These are phyloP conservation scores for Drosophila atroscutellata DNA, from an alignment of 2,888 invertebrate species.

Conservation along the genomic window DNA sequence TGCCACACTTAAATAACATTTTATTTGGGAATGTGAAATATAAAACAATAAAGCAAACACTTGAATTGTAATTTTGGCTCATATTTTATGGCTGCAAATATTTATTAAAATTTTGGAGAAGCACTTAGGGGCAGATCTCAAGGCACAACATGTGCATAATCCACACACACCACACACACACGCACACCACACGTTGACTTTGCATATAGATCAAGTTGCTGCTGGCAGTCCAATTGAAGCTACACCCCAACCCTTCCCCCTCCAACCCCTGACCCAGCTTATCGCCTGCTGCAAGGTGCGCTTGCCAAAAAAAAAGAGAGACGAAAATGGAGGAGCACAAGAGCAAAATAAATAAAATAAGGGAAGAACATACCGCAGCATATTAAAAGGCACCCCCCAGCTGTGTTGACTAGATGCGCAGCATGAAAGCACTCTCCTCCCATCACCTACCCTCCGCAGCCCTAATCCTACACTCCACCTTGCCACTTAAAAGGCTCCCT, in stretches of 20 bases:
- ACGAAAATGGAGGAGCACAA: slow-evolving; percentile 14
- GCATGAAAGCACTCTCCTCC: slow-evolving; percentile 34
- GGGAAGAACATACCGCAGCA: slow-evolving; percentile 73
- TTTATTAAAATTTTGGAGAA: slow-evolving; percentile 61
- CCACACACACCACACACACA: slow-evolving; percentile 22
- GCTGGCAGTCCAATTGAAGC: slow-evolving; percentile 21
- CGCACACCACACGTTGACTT: slow-evolving; percentile 19
- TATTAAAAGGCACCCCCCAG: slow-evolving; percentile 75
- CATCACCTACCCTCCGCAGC: not conserved
- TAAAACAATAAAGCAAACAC: slow-evolving; percentile 12
- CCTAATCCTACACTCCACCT: not conserved
- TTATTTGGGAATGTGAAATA: slow-evolving; percentile 19
- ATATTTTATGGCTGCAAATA: slow-evolving; percentile 60
- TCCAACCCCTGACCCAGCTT: slow-evolving; percentile 53
- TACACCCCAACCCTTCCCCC: not conserved
- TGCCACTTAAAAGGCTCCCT: slow-evolving; percentile 63
- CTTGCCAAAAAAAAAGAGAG: slow-evolving; percentile 41
- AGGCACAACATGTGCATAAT: slow-evolving; percentile 74
- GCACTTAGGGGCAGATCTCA: slow-evolving; percentile 38
- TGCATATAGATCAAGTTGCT: slow-evolving; percentile 69
- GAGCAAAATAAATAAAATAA: slow-evolving; percentile 37
- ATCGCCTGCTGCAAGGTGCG: slow-evolving; percentile 75
- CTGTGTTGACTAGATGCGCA: slow-evolving; percentile 62
- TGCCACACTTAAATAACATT: slow-evolving; percentile 24
- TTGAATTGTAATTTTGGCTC: slow-evolving; percentile 29